Base-by-base conservation (phyloP, 2,113 vertebrate genomes). In the Diadophis punctatus region DNA sequence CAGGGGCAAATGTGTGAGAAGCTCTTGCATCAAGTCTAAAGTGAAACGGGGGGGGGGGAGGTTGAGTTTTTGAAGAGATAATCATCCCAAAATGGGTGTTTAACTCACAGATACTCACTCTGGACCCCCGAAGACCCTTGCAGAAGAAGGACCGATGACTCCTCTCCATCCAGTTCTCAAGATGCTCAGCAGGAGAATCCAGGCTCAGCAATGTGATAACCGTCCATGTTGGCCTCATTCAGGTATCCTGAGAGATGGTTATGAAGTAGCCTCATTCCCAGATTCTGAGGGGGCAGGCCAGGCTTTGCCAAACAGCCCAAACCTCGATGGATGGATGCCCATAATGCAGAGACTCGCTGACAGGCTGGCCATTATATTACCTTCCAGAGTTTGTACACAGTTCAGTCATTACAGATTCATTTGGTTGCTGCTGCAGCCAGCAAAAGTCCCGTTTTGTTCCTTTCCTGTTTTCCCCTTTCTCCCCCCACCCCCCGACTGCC, bases 391-490 rank as follows among this genome's bases (percentile, higher is more conserved):
- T 97, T 96, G 96, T 96, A 96, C 96, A 95, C 96, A 96, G 93
- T 92, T 27, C 3, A 93, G 25, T 96, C 96, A 96, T 97, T 95
- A 96, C 95, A 94, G 93, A 97, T 97, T 96, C 96, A 96, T 96
- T 96, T 93, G 95, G 94, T 96, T 96, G 95, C 93, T 94, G 96
- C 95, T 93, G 96, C 95, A 92, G 96, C 96, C 95, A 95, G 95
- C 96, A 96, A 97, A 96, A 96, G 96, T 95, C 95, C 94, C 95
- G 92, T 95, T 96, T 94, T 95, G 93, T 95, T 95, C 94, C 91
- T 94, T 95, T 93, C 58, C 68, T 52, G 68, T 93, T 87, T 86
- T 60, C 91, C 87, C 95, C 48, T 95, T 46, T 51, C 39, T 11
- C 63, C 3, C 18, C 23, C 1, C 52, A 91, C 92, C 93, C 92